phyloP scores from a whole-genome alignment of 2,797 vertebrate species.

The Threskiornis aethiopicus region DNA sequence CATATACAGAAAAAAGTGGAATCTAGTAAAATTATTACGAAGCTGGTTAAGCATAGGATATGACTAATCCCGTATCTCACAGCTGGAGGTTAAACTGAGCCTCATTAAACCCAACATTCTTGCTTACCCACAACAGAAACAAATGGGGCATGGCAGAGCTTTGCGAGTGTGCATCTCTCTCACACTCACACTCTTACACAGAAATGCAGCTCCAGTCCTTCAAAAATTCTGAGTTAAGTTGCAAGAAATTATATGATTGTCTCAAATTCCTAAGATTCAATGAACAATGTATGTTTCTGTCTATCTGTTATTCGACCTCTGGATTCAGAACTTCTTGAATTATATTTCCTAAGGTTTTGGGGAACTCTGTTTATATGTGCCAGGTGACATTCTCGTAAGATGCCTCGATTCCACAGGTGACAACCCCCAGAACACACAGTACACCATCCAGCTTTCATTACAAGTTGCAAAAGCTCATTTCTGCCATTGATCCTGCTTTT shows the following conservation, averaged over 20 bases:
- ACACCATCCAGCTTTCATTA: background rate
- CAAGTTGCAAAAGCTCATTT: background rate
- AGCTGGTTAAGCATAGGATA: conserved; percentile 57
- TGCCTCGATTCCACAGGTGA: background rate
- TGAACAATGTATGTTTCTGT: background rate
- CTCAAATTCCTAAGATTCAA: background rate
- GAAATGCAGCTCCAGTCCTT: background rate
- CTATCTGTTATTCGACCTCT: background rate
- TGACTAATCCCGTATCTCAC: conserved; percentile 54
- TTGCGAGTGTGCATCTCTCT: background rate
- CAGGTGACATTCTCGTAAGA: background rate
- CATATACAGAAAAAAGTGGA: background rate
- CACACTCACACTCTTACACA: background rate
- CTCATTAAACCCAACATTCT: conserved; percentile 56
- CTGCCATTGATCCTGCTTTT: background rate
- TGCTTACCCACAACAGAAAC: conserved; percentile 38
- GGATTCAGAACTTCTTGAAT: background rate
- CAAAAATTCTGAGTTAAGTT: background rate
- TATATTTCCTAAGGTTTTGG: background rate
- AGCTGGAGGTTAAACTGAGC: conserved; percentile 67
- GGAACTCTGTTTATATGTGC: background rate
- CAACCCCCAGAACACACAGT: background rate
- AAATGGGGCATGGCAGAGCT: conserved; percentile 49
- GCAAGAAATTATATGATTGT: background rate
- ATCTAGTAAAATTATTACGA: conserved; percentile 45